Evolutionary conservation across 2,888 invertebrate species (phyloP).

Genomic region (Choreutis nemorana): DNA sequence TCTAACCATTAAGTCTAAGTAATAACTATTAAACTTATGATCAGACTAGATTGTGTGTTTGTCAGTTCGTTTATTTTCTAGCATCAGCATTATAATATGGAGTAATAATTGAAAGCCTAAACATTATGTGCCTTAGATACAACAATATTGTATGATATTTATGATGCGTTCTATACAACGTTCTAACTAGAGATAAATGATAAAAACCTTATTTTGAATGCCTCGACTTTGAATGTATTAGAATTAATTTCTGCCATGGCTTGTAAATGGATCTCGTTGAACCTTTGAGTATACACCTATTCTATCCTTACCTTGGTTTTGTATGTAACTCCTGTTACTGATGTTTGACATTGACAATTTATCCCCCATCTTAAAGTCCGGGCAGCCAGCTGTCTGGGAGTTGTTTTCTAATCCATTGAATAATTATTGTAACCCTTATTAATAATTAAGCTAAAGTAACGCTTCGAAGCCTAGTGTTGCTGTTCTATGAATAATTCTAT

Average conservation of each 20-base stretch:
- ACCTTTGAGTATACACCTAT: neutral
- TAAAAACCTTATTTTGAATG: constrained; percentile 56
- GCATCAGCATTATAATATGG: constrained; percentile 61
- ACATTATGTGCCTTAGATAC: constrained; percentile 69
- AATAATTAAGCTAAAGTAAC: constrained; percentile 55
- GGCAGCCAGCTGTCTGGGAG: constrained; percentile 45
- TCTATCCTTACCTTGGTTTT: constrained; percentile 16
- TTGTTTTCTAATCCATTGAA: constrained; percentile 45
- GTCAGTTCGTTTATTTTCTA: constrained; percentile 33
- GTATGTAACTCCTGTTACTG: constrained; percentile 18
- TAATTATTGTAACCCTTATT: constrained; percentile 44
- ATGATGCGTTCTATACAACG: constrained; percentile 67
- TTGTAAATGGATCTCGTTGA: constrained; percentile 35
- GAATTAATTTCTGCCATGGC: constrained; percentile 48
- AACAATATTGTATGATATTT: constrained; percentile 68
- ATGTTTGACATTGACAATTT: neutral
- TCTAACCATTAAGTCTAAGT: neutral
- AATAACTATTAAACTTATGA: no score
- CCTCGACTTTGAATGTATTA: constrained; percentile 44
- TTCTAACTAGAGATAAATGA: constrained; percentile 63
- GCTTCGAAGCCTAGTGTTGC: constrained; percentile 60
- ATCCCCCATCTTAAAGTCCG: constrained; percentile 11
- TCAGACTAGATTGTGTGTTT: no score
- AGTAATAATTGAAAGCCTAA: constrained; percentile 65
- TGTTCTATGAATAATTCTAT: constrained; percentile 51